Evolutionary conservation across 1,140 invertebrate genomes (phyloP), one percentile per base, ranked within the genome.

Genomic region (Bombus huntii): DNA sequence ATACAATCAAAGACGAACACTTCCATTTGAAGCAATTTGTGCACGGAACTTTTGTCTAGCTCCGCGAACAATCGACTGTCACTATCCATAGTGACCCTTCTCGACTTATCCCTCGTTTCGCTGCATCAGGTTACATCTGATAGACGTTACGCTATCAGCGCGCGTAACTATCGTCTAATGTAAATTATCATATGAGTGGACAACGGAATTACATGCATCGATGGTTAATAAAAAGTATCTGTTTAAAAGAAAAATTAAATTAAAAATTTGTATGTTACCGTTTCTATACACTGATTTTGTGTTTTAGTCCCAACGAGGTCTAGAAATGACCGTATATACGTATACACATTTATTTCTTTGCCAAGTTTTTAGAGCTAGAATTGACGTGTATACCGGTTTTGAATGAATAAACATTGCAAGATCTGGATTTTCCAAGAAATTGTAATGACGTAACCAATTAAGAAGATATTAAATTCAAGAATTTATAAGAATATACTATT

Each of bases 21-120:
- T 37, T 80, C 78, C 57, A 85, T 65, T 10, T 72, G 76, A 22
- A 37, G 31, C 1, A 85, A 44, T 22, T 42, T 59, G 31, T 80
- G 68, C 42, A 85, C 77, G 39, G 68, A 80, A 37, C 53, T 85
- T 34, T 65, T 85, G 15, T 80, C 68, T 3, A 72, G 34, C 68
- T 85, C 83, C 34, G 57, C 83, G 42, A 85, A 85, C 42, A 85
- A 34, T 44, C 77, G 77, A 65, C 47, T 85, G 57, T 73, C 83
- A 80, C 57, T 73, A 34, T 80, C 83, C 83, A 85, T 85, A 8
- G 34, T 12, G 31, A 68, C 4, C 18, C 8, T 18, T 39, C 25
- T 37, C 4, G 12, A 37, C 34, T 65, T 72, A 72, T 62, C 68
- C 22, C n/a, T 10, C 31, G 53, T 22, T 53, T 2, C 2, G 3